Conservation (phyloP, 2,113 vertebrate genomes). For the Holacanthus passer region DNA sequence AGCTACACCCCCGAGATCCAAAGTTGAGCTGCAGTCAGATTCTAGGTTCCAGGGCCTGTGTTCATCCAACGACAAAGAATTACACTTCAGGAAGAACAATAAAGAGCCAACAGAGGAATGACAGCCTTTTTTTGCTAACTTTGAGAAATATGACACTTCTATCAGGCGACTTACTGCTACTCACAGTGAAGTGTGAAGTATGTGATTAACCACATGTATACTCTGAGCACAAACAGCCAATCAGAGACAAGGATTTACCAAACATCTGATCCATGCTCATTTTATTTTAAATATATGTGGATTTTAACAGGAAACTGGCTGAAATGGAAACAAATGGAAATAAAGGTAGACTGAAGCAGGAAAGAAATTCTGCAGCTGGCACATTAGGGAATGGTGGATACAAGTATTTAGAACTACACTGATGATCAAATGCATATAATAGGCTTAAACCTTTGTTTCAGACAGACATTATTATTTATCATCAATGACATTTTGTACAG, state of each 20-base stretch:
- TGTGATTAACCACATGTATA: neutral
- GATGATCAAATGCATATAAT: neutral
- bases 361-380: neutral
- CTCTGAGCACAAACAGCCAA: neutral
- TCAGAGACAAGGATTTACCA: neutral
- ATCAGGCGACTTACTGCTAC: neutral
- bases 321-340: neutral
- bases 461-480: neutral
- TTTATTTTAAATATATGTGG: neutral
- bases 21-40: neutral
- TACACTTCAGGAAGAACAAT: neutral
- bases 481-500: neutral
- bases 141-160: neutral
- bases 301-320: neutral
- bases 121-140: neutral
- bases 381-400: neutral
- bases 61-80: neutral
- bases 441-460: neutral
- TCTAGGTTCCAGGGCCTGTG: neutral
- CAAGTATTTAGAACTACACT: neutral
- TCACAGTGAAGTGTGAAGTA: neutral
- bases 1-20: neutral
- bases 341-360: neutral
- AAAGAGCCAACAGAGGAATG: neutral
- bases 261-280: neutral